A percentile compares a stretch with the other conserved stretches of the same genome.
These are phyloP conservation scores for Sweltsa coloradensis DNA, from an alignment of 1,140 invertebrate genomes.

Conservation along the genomic window DNA sequence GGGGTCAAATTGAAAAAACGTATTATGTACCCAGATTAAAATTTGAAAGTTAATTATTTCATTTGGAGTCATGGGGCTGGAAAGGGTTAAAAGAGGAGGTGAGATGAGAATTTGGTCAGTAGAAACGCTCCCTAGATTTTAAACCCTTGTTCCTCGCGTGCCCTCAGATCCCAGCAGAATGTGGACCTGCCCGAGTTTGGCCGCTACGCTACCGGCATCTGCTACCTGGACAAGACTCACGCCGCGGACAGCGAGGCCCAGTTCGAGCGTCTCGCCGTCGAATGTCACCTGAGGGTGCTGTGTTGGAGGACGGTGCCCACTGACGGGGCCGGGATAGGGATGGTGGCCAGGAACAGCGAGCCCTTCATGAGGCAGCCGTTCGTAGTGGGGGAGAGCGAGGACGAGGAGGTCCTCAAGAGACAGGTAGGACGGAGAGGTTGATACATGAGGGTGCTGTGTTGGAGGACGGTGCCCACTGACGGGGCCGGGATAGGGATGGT, in stretches of 20 bases:
- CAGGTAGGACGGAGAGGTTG: too few relatives aligned
- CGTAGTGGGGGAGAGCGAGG: constrained; percentile 51
- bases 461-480: constrained; percentile 85
- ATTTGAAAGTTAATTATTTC: too few relatives aligned
- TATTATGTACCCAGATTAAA: too few relatives aligned
- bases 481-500: constrained; percentile 76
- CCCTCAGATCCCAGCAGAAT: constrained; percentile 55
- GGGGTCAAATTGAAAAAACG: too few relatives aligned
- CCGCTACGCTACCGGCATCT: constrained; percentile 89
- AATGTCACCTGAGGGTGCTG: constrained; percentile 66
- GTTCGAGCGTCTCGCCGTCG: constrained; percentile 69
- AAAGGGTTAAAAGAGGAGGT: too few relatives aligned
- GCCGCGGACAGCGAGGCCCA: constrained; percentile 66
- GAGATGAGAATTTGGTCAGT: too few relatives aligned
- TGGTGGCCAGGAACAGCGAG: constrained; percentile 84
- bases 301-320: constrained; percentile 88
- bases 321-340: constrained; percentile 71
- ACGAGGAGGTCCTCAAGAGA: constrained; percentile 46
- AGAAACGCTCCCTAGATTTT: too few relatives aligned
- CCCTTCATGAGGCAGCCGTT: constrained; percentile 94
- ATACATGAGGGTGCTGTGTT: constrained; percentile 69
- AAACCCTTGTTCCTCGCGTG: too few relatives aligned
- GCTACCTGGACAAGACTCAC: constrained; percentile 80
- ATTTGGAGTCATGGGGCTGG: too few relatives aligned
- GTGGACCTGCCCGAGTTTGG: constrained; percentile 75